Conservation (phyloP, 2,888 invertebrate species). For the Brachyptera putata region DNA sequence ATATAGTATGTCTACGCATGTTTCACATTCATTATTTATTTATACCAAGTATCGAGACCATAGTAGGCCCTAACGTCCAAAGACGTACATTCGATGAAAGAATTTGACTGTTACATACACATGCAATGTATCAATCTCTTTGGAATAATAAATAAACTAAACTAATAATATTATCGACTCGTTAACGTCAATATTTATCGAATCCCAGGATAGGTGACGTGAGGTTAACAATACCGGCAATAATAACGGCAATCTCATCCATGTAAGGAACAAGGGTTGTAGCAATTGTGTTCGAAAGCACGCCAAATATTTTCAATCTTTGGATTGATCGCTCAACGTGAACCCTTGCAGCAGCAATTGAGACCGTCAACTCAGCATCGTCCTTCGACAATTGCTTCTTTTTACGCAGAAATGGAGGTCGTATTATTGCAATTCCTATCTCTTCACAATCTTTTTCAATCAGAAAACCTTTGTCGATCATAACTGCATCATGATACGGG, state of each 20-base stretch:
- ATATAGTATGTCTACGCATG: too few relatives aligned
- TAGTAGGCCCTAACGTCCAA: too few relatives aligned
- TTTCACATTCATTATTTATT: too few relatives aligned
- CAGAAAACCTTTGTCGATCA: constrained; percentile 38
- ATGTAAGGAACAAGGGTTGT: not conserved
- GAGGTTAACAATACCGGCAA: not conserved
- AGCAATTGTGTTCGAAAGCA: not conserved
- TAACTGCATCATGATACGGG: constrained; percentile 32
- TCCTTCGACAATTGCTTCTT: constrained; percentile 27
- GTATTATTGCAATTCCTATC: constrained; percentile 25
- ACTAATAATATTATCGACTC: too few relatives aligned
- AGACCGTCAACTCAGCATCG: constrained; percentile 23
- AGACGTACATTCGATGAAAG: too few relatives aligned
- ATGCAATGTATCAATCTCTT: too few relatives aligned
- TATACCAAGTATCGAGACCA: too few relatives aligned
- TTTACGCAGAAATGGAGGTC: constrained; percentile 30
- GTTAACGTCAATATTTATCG: constrained; percentile 10
- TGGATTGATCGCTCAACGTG: constrained; percentile 34
- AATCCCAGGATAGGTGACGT: not conserved
- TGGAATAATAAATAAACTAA: too few relatives aligned
- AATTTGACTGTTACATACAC: too few relatives aligned
- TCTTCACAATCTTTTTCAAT: constrained; percentile 35
- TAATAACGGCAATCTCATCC: not conserved
- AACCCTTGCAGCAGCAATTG: constrained; percentile 32
- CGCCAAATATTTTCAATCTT: constrained; percentile 23